Percentiles rank a stretch among this genome's conserved stretches.
Evolutionary conservation across 2,797 vertebrate species (phyloP).

Genomic region (Enteromius argenteus): DNA sequence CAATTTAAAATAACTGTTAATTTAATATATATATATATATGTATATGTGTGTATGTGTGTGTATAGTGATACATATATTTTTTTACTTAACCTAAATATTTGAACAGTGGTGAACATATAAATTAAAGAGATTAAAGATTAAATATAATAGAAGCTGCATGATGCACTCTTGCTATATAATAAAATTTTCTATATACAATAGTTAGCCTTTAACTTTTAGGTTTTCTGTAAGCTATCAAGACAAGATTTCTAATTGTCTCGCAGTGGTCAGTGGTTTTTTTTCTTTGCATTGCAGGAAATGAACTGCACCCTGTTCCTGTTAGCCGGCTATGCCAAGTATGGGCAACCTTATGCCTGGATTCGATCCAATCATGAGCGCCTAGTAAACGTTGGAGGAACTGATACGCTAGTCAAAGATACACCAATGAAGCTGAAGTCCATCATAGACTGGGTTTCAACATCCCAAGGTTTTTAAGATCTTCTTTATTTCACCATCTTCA

Average conservation of each 20-base stretch:
- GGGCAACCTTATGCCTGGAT: conserved; percentile 83
- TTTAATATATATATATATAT: background rate
- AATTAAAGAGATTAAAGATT: background rate
- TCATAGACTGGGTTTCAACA: conserved; percentile 77
- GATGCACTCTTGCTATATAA: background rate
- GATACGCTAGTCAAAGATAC: conserved; percentile 81
- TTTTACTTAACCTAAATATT: background rate
- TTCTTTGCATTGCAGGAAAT: conserved; percentile 74
- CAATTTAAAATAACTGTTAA: background rate
- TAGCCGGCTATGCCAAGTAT: conserved; percentile 83
- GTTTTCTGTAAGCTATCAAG: background rate
- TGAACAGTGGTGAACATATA: background rate
- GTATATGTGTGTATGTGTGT: too few relatives aligned
- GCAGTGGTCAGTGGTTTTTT: background rate
- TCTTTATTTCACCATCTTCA: conserved; percentile 51
- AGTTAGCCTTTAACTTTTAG: background rate
- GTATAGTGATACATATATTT: too few relatives aligned
- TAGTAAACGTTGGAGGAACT: conserved; percentile 79
- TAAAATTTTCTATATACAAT: background rate
- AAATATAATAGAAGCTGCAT: background rate
- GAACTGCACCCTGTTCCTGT: conserved; percentile 83
- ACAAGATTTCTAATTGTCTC: background rate
- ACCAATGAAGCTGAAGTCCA: conserved; percentile 82
- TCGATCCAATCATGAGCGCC: conserved; percentile 83
- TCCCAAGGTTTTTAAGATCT: conserved; percentile 71